Base-by-base conservation (phyloP, 2,888 invertebrate genomes). In the Acanthosepion esculentum region DNA sequence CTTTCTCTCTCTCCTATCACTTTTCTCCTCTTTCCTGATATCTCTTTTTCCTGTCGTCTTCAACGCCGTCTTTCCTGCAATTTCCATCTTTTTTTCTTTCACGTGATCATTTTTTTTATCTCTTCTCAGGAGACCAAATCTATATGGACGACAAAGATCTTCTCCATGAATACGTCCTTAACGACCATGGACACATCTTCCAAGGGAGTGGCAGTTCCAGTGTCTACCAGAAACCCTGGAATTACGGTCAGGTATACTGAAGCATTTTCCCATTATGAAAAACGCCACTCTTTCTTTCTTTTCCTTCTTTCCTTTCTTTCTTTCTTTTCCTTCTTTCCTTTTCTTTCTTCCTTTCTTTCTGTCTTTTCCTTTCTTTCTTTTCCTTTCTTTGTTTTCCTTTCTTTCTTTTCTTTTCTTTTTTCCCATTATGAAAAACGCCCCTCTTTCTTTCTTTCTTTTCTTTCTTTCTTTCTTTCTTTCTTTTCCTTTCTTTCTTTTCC, bases 101-200 rank as follows among this genome's bases (percentile, higher is more conserved):
- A 41, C 41, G 2, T 91, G 41, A 20, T 41, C 20, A 33, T 92
- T 48, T 23, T 3, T 12, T 33, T 4, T 92, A 5, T 33, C 4
- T 23, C 55, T 91, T 64, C 29, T 3, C 50, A 97, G 98, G 98
- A 95, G 99, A 99, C 97, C 98, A 98, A 95, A 98, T 98, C 15
- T 98, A 98, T 97, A 98, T 99, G 98, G 98, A 98, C 94, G 98
- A 98, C 94, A 98, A 98, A 91, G 98, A 98, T 91, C 98, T 98
- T 97, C 98, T 98, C 15, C 98, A 98, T 94, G 99, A 99, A 97
- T 98, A 98, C 78, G 95, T 95, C 4, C 55, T 98, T 97, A 98
- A 98, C 96, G 99, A 99, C 95, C 98, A 98, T 8, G 99, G 99
- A 0, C 98, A 99, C 48, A 98, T 99, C 97, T 99, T 98, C 98